Conservation (phyloP, 2,113 vertebrate genomes). For the Vidua macroura region DNA sequence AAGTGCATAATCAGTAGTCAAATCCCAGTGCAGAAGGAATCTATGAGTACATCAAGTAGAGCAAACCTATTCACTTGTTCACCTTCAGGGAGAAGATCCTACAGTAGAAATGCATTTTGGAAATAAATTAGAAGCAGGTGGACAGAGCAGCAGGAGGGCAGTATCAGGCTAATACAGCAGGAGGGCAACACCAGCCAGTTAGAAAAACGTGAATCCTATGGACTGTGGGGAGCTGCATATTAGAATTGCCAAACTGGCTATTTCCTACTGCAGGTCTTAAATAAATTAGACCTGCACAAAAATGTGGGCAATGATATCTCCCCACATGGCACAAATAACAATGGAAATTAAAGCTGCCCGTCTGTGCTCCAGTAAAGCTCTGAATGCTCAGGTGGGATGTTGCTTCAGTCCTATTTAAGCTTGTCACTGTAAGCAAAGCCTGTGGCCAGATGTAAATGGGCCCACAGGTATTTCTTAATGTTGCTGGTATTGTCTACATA, state of each 20-base stretch:
- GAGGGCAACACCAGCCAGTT: slow-evolving; percentile 46
- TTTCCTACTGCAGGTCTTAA: slow-evolving; percentile 50
- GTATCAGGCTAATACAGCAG: slow-evolving; percentile 45
- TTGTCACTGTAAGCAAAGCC: not conserved
- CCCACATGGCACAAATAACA: not conserved
- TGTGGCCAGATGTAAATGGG: not conserved
- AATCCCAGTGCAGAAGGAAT: slow-evolving; percentile 36
- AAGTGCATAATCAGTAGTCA: slow-evolving; percentile 9
- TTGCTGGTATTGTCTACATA: not conserved
- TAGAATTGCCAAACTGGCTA: slow-evolving; percentile 61
- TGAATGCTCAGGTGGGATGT: not conserved
- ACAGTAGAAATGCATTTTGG: slow-evolving; percentile 56
- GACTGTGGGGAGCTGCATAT: slow-evolving; percentile 53
- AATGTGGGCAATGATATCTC: not conserved
- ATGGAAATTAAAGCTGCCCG: not conserved
- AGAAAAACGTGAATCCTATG: slow-evolving; percentile 43
- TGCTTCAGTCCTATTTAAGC: not conserved
- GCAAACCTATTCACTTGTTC: slow-evolving; percentile 59
- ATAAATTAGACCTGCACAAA: slow-evolving; percentile 55
- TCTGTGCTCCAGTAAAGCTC: not conserved
- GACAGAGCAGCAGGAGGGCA: slow-evolving; percentile 64
- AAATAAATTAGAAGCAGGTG: slow-evolving; percentile 74
- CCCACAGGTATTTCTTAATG: not conserved
- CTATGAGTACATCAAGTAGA: slow-evolving; percentile 56
- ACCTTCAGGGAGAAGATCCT: slow-evolving; percentile 54